phyloP scores from a whole-genome alignment of 92 coral and sea anemone genomes.

The Phenganax stokvisi region DNA sequence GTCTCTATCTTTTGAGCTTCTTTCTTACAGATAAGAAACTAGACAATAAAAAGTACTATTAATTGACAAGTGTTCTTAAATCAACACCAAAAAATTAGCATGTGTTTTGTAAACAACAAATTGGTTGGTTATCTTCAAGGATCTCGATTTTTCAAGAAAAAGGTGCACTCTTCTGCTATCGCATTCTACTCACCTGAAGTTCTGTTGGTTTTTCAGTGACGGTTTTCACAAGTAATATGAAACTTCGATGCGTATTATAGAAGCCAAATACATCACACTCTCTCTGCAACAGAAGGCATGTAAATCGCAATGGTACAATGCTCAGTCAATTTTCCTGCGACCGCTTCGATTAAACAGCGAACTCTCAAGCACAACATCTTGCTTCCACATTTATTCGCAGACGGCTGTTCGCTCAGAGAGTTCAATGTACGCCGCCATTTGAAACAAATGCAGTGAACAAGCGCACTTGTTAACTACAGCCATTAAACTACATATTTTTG shows the following conservation, averaged over 20 bases:
- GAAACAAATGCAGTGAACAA: no score
- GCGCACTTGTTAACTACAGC: no score
- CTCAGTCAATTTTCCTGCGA: not conserved
- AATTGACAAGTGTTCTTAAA: not conserved
- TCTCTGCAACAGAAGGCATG: conserved; percentile 45
- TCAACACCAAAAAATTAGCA: not conserved
- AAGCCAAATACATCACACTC: conserved; percentile 97
- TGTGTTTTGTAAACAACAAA: no score
- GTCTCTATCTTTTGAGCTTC: conserved; percentile 95
- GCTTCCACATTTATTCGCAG: not conserved
- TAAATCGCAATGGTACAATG: not conserved
- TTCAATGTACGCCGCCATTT: not conserved
- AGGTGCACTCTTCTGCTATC: not conserved
- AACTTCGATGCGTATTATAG: conserved; percentile 70
- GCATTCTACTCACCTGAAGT: conserved; percentile 62
- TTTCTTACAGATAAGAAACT: conserved; percentile 83
- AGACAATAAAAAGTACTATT: not conserved
- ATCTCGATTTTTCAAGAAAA: not conserved
- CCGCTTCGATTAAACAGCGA: not conserved
- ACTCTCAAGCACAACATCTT: not conserved
- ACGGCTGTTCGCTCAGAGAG: not conserved
- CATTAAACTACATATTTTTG: no score
- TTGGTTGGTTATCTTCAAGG: no score
- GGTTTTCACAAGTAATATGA: conserved; percentile 76
- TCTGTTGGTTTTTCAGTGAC: conserved; percentile 69